These are phyloP conservation scores for Hippoglossus stenolepis DNA, from an alignment of 2,113 vertebrate species.

Conservation along the genomic window DNA sequence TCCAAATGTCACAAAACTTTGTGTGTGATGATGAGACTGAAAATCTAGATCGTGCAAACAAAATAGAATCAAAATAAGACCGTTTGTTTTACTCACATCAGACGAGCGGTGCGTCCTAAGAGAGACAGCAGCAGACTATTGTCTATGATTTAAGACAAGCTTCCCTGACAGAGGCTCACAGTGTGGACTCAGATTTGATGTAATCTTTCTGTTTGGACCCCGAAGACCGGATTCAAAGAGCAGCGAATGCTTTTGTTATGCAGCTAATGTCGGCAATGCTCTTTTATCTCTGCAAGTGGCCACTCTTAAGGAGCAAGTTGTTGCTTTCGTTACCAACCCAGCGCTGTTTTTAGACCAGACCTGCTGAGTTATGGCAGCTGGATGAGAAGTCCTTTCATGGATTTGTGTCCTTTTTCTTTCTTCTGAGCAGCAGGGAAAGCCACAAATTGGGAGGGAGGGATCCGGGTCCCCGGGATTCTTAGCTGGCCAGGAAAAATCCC, in stretches of 20 bases:
- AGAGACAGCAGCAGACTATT: background rate
- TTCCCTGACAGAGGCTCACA: background rate
- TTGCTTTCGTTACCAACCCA: background rate
- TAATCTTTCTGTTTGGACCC: constrained; percentile 18
- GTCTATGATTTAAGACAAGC: background rate
- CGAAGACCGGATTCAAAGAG: constrained; percentile 8
- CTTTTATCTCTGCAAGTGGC: constrained; percentile 1
- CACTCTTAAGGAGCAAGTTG: background rate
- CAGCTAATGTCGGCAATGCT: background rate
- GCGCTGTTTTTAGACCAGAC: background rate
- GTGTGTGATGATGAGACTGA: too few relatives aligned
- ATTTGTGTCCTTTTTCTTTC: background rate
- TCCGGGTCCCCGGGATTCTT: constrained; percentile 89
- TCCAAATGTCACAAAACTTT: too few relatives aligned
- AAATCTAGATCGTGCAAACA: too few relatives aligned
- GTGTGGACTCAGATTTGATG: constrained; percentile 3
- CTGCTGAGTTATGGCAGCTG: background rate
- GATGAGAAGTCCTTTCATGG: background rate
- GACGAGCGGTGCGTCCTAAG: background rate
- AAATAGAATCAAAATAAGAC: background rate
- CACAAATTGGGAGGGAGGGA: constrained; percentile 92
- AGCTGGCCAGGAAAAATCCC: constrained; percentile 82
- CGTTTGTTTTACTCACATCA: background rate
- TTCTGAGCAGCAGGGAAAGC: constrained; percentile 86
- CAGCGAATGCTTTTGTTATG: background rate